A percentile compares a stretch with the other conserved stretches of the same genome.
Conservation (phyloP, 1,140 invertebrate genomes). For the Drosophila tani region DNA sequence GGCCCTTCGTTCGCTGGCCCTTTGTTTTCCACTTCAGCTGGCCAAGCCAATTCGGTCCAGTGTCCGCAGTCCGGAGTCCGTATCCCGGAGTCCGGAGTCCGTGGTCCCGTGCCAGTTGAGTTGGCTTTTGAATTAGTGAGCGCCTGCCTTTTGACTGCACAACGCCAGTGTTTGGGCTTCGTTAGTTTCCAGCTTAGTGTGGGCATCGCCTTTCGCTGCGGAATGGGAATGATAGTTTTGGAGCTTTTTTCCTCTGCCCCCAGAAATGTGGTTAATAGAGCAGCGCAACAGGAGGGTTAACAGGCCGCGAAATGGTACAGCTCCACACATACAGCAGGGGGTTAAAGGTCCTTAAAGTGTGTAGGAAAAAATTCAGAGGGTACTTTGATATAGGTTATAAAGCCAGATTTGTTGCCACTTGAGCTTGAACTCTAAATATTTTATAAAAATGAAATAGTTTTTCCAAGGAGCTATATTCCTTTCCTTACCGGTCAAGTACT, state of each 20-base stretch:
- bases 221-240: conserved; percentile 32
- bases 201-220: conserved; percentile 13
- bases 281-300: conserved; percentile 61
- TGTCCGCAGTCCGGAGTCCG: conserved; percentile 2
- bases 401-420: no score
- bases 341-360: neutral
- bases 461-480: no score
- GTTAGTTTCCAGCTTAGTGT: conserved; percentile 62
- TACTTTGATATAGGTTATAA: no score
- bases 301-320: conserved; percentile 28
- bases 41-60: conserved; percentile 25
- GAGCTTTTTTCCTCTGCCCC: neutral
- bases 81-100: conserved; percentile 12
- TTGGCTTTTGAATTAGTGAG: conserved; percentile 77
- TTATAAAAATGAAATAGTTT: neutral
- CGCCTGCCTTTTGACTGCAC: conserved; percentile 77
- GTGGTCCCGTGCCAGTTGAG: conserved; percentile 63
- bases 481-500: neutral
- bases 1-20: conserved; percentile 5
- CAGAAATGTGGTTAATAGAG: conserved; percentile 62
- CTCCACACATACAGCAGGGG: neutral
- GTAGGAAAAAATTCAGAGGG: neutral
- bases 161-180: conserved; percentile 75
- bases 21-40: conserved; percentile 57
- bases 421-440: neutral